A percentile compares a stretch with the other conserved stretches of the same genome.
These are phyloP conservation scores for Myrmophylax atrothorax DNA, from an alignment of 2,113 vertebrate genomes.

Conservation along the genomic window DNA sequence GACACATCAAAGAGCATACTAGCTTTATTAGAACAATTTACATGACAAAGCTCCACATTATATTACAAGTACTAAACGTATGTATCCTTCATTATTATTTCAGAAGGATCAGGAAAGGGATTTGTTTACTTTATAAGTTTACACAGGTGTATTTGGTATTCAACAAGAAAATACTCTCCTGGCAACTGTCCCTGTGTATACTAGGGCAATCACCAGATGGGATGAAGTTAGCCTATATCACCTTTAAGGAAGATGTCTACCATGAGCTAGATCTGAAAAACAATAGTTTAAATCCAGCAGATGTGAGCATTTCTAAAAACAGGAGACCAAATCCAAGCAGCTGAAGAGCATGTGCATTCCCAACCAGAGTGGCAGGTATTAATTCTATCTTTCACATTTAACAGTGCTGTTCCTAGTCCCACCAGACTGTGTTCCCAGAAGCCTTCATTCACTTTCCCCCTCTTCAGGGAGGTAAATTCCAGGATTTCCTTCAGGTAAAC, in stretches of 20 bases:
- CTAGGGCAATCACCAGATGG: background rate
- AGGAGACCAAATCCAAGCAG: background rate
- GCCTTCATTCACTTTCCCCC: background rate
- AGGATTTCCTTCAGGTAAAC: background rate
- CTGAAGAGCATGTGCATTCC: background rate
- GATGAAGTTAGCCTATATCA: background rate
- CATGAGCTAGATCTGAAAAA: background rate
- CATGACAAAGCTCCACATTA: slow-evolving; percentile 2
- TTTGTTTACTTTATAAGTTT: slow-evolving; percentile 37
- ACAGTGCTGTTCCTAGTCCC: background rate
- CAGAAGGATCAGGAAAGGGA: background rate
- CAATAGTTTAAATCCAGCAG: background rate
- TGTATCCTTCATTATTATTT: slow-evolving; percentile 5
- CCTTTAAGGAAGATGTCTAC: background rate
- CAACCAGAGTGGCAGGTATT: background rate
- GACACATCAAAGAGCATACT: slow-evolving; percentile 24
- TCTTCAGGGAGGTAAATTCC: background rate
- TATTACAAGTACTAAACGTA: background rate
- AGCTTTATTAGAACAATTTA: slow-evolving; percentile 45
- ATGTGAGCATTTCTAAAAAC: background rate
- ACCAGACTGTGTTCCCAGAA: background rate
- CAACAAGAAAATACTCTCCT: background rate
- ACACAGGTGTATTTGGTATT: background rate
- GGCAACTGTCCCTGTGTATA: background rate
- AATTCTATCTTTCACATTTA: background rate